These are phyloP conservation scores for Chorisops tibialis DNA, from an alignment of 2,888 invertebrate species.

Conservation along the genomic window DNA sequence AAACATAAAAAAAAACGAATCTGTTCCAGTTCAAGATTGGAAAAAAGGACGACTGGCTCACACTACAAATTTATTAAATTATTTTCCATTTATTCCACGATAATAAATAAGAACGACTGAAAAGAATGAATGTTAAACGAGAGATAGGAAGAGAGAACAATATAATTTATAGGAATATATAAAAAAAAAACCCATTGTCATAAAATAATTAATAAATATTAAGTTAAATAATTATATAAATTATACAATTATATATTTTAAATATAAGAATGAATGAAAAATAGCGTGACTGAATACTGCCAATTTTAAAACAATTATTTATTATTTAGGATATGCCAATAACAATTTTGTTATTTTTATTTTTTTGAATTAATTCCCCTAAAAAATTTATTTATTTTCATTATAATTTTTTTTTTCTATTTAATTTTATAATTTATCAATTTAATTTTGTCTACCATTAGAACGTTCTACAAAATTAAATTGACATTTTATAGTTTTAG, in stretches of 20 bases:
- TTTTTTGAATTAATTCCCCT: not conserved
- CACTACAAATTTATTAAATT: slow-evolving; percentile 11
- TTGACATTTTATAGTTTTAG: not conserved
- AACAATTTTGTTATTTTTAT: not conserved
- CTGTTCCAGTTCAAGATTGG: slow-evolving; percentile 30
- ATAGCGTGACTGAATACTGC: not conserved
- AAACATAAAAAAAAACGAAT: slow-evolving; percentile 5
- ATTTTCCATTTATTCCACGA: not conserved
- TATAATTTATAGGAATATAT: slow-evolving; percentile 17
- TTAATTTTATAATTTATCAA: not conserved
- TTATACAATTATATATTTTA: slow-evolving; percentile 15
- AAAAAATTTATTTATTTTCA: not conserved
- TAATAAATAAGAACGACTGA: slow-evolving; percentile 6
- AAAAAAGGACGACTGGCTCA: slow-evolving; percentile 44
- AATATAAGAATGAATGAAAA: slow-evolving; percentile 5
- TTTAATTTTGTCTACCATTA: slow-evolving; percentile 4
- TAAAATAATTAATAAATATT: slow-evolving; percentile 22
- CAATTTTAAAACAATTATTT: not conserved
- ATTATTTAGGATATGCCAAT: slow-evolving; percentile 1
- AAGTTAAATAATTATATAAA: slow-evolving; percentile 18
- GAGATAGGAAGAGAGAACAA: not conserved
- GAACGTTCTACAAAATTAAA: slow-evolving; percentile 9
- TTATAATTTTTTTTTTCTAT: no score
- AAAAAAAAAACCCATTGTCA: slow-evolving; percentile 16
- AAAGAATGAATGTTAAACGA: not conserved